Percentiles rank a stretch among this genome's conserved stretches.
Conservation (phyloP, 2,797 vertebrate genomes). For the Phrynocephalus vlangalii region DNA sequence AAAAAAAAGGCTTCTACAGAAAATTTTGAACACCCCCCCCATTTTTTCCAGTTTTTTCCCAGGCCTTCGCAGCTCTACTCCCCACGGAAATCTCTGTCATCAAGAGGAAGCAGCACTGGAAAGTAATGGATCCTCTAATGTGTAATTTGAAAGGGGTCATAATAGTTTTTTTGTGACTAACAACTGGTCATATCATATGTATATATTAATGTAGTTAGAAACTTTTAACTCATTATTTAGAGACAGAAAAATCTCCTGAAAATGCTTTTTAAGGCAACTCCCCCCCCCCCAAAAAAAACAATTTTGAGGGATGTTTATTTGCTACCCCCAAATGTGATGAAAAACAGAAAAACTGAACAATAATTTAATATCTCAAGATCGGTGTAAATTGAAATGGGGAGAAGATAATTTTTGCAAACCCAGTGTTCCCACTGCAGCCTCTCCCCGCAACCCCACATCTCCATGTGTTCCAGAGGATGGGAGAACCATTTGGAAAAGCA, state of each 20-base stretch:
- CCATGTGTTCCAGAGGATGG: not conserved
- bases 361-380: not conserved
- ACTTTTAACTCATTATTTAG: not conserved
- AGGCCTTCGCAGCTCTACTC: too few species aligned
- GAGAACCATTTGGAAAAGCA: not conserved
- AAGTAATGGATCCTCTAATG: not conserved
- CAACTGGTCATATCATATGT: not conserved
- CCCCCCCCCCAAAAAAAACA: too few species aligned
- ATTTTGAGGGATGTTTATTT: too few species aligned
- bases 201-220: not conserved
- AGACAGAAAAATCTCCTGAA: too few species aligned
- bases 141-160: not conserved
- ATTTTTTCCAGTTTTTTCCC: too few species aligned
- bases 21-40: too few species aligned
- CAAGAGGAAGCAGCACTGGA: not conserved
- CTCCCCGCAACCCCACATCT: not conserved
- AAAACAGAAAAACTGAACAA: not conserved
- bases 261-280: too few species aligned
- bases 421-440: not conserved
- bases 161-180: not conserved
- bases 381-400: not conserved
- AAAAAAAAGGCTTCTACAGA: too few species aligned
- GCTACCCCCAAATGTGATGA: not conserved
- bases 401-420: not conserved
- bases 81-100: not conserved